Evolutionary conservation across 1,140 invertebrate genomes (phyloP).

Genomic region (Nixonia krombeini): DNA sequence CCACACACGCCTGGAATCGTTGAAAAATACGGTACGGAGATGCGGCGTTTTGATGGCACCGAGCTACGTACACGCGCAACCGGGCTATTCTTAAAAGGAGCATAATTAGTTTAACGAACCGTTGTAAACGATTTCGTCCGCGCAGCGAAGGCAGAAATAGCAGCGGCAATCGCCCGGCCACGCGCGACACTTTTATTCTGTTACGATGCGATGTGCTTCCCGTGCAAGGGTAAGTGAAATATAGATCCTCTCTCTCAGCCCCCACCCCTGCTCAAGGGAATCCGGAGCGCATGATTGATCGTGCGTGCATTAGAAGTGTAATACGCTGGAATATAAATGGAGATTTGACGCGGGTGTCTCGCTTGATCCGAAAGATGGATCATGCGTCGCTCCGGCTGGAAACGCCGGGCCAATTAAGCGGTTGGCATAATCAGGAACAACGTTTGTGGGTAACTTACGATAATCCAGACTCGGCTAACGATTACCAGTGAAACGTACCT

Average conservation of each 20-base stretch:
- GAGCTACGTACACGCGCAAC: no score
- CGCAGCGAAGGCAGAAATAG: slow-evolving; percentile 5
- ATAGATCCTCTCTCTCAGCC: slow-evolving; percentile 5
- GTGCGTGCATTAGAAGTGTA: slow-evolving; percentile 16
- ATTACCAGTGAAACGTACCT: no score
- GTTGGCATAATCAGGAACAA: no score
- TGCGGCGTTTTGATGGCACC: no score
- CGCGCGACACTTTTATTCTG: background rate
- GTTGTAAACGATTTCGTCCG: background rate
- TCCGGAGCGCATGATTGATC: slow-evolving; percentile 27
- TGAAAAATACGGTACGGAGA: no score
- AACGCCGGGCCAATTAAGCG: no score
- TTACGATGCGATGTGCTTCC: background rate
- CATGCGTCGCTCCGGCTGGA: no score
- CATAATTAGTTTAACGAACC: background rate
- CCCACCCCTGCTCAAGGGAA: no score
- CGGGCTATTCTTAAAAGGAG: background rate
- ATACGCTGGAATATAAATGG: slow-evolving; percentile 14
- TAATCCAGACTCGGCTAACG: no score
- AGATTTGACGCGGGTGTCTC: slow-evolving; percentile 15
- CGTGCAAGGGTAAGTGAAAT: slow-evolving; percentile 2
- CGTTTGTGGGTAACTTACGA: no score
- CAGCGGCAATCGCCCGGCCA: background rate
- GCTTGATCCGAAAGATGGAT: slow-evolving; percentile 20
- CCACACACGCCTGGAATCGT: no score